Conservation (phyloP, 2,113 vertebrate species). For the Oncorhynchus clarkii region DNA sequence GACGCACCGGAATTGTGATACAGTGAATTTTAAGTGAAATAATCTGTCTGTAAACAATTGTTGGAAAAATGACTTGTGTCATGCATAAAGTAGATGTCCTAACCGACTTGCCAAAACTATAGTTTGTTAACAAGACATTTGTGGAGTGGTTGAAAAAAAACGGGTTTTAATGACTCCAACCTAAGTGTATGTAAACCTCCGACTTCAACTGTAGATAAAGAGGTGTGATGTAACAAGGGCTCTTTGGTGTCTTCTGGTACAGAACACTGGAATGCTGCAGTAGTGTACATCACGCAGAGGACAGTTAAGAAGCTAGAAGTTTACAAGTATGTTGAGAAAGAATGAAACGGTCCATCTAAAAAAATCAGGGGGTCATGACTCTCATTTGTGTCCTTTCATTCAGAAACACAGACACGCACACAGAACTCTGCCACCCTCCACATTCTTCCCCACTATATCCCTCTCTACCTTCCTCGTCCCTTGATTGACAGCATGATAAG, state of each 20-base stretch:
- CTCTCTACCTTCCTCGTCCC: neutral
- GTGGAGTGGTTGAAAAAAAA: too few relatives aligned
- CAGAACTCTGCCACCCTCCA: neutral
- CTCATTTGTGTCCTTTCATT: neutral
- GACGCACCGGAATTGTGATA: too few relatives aligned
- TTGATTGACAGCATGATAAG: slow-evolving; percentile 20
- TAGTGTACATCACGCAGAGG: neutral
- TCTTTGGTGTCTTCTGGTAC: neutral
- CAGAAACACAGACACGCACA: slow-evolving; percentile 7
- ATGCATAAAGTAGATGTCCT: too few relatives aligned
- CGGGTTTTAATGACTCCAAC: too few relatives aligned
- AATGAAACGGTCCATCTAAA: neutral
- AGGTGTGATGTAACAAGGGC: neutral
- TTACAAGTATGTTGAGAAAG: neutral
- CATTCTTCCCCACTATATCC: neutral
- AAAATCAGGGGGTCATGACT: neutral
- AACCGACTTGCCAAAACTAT: too few relatives aligned
- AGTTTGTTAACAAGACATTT: too few relatives aligned
- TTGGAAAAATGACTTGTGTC: too few relatives aligned
- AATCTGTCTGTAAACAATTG: too few relatives aligned
- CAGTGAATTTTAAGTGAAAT: too few relatives aligned
- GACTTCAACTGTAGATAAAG: neutral
- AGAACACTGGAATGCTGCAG: neutral
- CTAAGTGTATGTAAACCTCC: too few relatives aligned
- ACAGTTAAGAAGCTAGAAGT: neutral